Evolutionary conservation across 2,113 vertebrate genomes (phyloP), one percentile per base, ranked within the genome.

Genomic region (Amphiprion ocellaris): DNA sequence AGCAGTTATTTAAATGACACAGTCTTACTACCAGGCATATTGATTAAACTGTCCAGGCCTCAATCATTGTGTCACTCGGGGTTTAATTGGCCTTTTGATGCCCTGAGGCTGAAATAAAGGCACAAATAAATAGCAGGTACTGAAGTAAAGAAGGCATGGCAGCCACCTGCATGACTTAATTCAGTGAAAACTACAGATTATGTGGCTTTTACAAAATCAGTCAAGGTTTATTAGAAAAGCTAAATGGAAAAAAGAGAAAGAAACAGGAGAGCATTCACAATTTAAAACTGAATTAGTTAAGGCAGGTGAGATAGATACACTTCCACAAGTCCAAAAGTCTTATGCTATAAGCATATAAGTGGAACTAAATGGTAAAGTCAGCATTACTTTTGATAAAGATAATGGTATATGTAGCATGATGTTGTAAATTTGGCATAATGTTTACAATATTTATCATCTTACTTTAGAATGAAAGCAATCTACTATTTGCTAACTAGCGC

Each of bases 31-130:
- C 71, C 17, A 24, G 10, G 10, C 37, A 10, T 69, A 90, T 90
- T 82, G 89, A 94, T 90, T 84, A 69, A 86, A 55, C 72, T 65
- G 84, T 83, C 89, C 46, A 30, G 63, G 41, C 62, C 67, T 73
- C 73, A 53, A 56, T 67, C 68, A 50, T 41, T n/a, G 47, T 37
- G 73, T 85, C 81, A 73, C 63, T 79, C 72, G 39, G 28, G 30
- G 41, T 70, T 85, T 87, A 82, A 91, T 79, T 88, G 69, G 47
- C 21, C 49, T 82, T 67, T 3, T 54, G 71, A 58, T 73, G 11
- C 41, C 61, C n/a, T 0, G 23, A 54, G 44, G 83, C 59, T 87
- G 75, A 93, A 82, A 74, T 30, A 30, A 60, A 70, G 65, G 74
- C 66, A 56, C 14, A 30, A 64, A 70, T 87, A 86, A 85, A 78